These are phyloP conservation scores for Caradrina kadenii DNA, from an alignment of 2,888 invertebrate species.

Conservation along the genomic window DNA sequence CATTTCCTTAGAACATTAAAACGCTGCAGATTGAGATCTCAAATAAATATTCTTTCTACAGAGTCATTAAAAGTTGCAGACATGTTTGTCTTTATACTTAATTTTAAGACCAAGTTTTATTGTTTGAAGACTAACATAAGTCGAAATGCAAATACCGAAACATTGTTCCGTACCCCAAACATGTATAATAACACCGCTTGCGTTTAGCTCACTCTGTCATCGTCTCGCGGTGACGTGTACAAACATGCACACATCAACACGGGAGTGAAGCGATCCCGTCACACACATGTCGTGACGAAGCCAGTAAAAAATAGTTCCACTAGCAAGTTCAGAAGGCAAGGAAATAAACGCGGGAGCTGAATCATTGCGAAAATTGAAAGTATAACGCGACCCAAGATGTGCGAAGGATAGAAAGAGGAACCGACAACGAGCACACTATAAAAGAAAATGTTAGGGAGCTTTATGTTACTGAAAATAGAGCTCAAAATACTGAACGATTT, in stretches of 20 bases:
- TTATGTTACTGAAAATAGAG: constrained; percentile 29
- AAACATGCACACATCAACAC: constrained; percentile 30
- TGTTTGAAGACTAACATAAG: neutral
- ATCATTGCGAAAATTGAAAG: constrained; percentile 75
- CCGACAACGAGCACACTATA: constrained; percentile 7
- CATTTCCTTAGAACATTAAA: neutral
- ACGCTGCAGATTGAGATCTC: neutral
- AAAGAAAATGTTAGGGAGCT: constrained; percentile 21
- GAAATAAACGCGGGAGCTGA: constrained; percentile 67
- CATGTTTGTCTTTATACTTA: neutral
- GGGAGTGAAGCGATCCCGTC: constrained; percentile 10
- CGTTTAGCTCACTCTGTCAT: constrained; percentile 41
- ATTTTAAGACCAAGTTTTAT: neutral
- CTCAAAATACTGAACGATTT: constrained; percentile 22
- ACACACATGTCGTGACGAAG: constrained; percentile 55
- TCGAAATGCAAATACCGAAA: constrained; percentile 6
- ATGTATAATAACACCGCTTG: constrained; percentile 27
- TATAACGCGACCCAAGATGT: constrained; percentile 62
- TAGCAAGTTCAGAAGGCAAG: constrained; percentile 57
- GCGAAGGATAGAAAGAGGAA: constrained; percentile 38
- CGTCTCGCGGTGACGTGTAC: constrained; percentile 34
- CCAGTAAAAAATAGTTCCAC: constrained; percentile 69
- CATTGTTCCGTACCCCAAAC: constrained; percentile 14
- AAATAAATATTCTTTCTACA: neutral
- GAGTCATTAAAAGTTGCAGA: neutral